These are phyloP conservation scores for Sylvilagus floridanus DNA, from an alignment of 2,797 vertebrate species.

Conservation along the genomic window DNA sequence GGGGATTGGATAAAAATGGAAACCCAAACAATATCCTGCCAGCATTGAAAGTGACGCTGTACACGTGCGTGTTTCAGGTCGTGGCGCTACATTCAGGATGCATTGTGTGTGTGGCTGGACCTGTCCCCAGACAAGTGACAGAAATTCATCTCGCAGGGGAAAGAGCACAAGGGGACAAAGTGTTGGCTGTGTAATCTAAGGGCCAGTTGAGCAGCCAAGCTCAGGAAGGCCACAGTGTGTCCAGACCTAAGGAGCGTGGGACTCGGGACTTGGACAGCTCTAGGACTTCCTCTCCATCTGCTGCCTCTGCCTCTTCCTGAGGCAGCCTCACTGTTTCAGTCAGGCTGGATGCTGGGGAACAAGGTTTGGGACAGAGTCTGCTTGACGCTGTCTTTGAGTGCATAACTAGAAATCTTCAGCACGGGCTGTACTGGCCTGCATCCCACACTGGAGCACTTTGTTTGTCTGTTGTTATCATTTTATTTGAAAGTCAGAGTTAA, in stretches of 20 bases:
- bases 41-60: neutral
- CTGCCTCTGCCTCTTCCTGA: neutral
- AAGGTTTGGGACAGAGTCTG: neutral
- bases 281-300: neutral
- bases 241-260: neutral
- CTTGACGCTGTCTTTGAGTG: neutral
- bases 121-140: neutral
- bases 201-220: neutral
- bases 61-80: neutral
- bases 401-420: neutral
- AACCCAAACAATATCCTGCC: neutral
- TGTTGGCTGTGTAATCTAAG: neutral
- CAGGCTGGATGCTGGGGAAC: neutral
- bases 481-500: too few relatives aligned
- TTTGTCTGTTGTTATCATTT: too few relatives aligned
- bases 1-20: neutral
- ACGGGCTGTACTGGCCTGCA: neutral
- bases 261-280: neutral
- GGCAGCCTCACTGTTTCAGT: neutral
- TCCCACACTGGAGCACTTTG: too few relatives aligned
- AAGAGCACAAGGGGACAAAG: neutral
- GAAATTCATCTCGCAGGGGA: slow-evolving; percentile 14
- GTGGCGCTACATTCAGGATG: too few relatives aligned
- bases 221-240: neutral
- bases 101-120: neutral